phyloP scores from a whole-genome alignment of 2,888 invertebrate species.

The Perizoma flavofasciatum region DNA sequence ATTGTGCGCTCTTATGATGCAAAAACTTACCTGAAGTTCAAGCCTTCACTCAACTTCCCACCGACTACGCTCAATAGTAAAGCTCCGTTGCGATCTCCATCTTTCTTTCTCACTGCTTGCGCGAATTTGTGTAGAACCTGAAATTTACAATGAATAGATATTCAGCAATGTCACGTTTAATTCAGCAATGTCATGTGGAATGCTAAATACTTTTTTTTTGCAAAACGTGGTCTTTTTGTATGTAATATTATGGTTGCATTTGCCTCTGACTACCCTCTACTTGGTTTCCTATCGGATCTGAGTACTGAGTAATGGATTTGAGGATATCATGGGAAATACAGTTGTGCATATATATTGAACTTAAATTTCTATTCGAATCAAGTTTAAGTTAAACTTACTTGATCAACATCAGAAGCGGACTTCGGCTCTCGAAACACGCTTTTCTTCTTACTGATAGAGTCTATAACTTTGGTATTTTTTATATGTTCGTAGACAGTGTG shows the following conservation, averaged over 20 bases:
- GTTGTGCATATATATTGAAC: neutral
- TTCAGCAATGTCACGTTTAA: no score
- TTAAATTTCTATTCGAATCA: no score
- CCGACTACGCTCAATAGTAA: conserved; percentile 97
- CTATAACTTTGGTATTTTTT: conserved; percentile 84
- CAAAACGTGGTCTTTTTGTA: no score
- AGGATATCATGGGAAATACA: conserved; percentile 2
- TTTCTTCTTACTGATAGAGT: conserved; percentile 88
- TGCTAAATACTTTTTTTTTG: no score
- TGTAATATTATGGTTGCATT: no score
- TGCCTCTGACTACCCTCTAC: no score
- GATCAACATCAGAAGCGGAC: conserved; percentile 87
- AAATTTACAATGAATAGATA: conserved; percentile 17
- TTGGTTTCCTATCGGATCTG: no score
- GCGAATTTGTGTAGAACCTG: conserved; percentile 72
- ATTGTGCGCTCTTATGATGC: no score
- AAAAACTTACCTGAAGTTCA: conserved; percentile 89
- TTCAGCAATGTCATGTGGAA: no score
- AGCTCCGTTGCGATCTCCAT: conserved; percentile 86
- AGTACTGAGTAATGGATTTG: no score
- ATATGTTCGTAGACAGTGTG: conserved; percentile 86
- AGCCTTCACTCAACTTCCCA: conserved; percentile 98
- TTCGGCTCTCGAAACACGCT: conserved; percentile 91
- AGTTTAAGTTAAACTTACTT: conserved; percentile 68
- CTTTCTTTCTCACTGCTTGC: conserved; percentile 61